Evolutionary conservation across 2,797 vertebrate genomes (phyloP).

Genomic region (Otus scops): DNA sequence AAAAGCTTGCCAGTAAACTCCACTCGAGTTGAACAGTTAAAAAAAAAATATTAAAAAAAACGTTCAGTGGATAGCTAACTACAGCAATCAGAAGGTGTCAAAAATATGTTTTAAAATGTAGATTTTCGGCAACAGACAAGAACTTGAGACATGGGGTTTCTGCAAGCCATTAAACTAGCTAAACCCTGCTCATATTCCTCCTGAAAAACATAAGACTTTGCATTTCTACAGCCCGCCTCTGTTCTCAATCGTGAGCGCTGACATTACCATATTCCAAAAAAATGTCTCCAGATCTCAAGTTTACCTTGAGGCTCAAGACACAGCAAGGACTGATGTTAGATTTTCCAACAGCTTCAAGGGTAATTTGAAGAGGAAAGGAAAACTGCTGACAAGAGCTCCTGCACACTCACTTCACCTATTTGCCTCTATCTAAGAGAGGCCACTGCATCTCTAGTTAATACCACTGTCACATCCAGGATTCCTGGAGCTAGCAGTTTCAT

Average conservation of each 20-base stretch:
- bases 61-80: not conserved
- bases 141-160: not conserved
- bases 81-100: rapidly evolving
- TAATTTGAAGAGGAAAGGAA: not conserved
- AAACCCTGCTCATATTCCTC: not conserved
- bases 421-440: not conserved
- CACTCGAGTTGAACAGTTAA: not conserved
- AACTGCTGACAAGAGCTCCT: not conserved
- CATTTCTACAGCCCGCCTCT: not conserved
- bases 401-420: not conserved
- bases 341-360: not conserved
- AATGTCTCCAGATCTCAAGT: not conserved
- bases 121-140: not conserved
- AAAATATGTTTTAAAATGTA: not conserved
- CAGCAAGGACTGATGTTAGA: not conserved
- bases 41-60: not conserved
- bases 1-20: not conserved
- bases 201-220: not conserved
- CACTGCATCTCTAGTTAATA: not conserved
- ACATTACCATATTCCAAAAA: not conserved
- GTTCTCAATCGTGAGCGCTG: not conserved
- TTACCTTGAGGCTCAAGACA: not conserved
- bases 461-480: not conserved
- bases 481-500: not conserved
- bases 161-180: not conserved